phyloP scores from a whole-genome alignment of 2,888 invertebrate genomes.

The Pseudanteris insignis region DNA sequence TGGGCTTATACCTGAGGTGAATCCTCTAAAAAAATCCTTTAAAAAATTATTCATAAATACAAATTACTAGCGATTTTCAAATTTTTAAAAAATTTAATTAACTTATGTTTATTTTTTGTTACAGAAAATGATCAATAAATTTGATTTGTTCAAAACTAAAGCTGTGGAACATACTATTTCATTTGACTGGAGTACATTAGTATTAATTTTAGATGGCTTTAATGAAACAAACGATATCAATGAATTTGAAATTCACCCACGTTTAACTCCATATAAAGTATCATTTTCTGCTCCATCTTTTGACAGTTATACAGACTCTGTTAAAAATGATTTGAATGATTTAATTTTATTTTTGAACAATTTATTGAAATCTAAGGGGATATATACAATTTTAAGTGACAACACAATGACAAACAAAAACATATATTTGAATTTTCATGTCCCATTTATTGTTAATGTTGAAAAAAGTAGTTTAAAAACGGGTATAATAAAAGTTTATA shows the following conservation, averaged over 20 bases:
- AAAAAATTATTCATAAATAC: too few species aligned
- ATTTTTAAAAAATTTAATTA: too few species aligned
- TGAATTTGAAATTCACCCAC: constrained; percentile 73
- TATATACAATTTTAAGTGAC: constrained; percentile 58
- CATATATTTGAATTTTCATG: constrained; percentile 58
- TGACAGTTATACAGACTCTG: constrained; percentile 61
- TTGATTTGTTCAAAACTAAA: constrained; percentile 45
- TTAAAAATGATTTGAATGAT: constrained; percentile 67
- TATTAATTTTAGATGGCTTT: constrained; percentile 59
- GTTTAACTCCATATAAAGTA: constrained; percentile 81
- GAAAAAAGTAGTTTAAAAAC: constrained; percentile 74
- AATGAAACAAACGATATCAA: constrained; percentile 54
- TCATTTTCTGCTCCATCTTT: constrained; percentile 69
- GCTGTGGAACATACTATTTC: constrained; percentile 57
- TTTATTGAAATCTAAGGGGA: constrained; percentile 66
- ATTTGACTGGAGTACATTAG: constrained; percentile 61
- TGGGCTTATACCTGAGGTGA: constrained; percentile 48
- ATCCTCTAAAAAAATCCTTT: too few species aligned
- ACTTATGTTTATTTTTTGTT: constrained; percentile 7
- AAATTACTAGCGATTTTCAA: too few species aligned
- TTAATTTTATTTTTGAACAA: constrained; percentile 70
- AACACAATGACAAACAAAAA: constrained; percentile 53
- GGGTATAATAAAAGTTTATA: constrained; percentile 73
- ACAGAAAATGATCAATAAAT: constrained; percentile 15
- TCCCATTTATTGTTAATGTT: constrained; percentile 79